A percentile compares a stretch with the other conserved stretches of the same genome.
phyloP scores from a whole-genome alignment of 92 coral and sea anemone genomes.

The Epizoanthus fatuus region DNA sequence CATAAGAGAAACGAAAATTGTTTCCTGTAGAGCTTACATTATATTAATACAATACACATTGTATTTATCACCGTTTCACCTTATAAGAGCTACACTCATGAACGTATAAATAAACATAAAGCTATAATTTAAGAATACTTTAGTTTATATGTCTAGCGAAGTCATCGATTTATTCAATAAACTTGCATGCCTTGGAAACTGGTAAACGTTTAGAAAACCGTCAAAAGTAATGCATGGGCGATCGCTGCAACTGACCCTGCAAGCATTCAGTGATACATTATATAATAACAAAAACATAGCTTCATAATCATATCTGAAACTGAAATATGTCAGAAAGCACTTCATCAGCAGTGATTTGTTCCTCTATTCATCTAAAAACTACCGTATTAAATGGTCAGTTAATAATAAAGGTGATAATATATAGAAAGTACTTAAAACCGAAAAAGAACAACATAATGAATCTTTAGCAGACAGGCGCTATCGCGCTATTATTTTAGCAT shows the following conservation, averaged over 20 bases:
- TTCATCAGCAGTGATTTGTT: no score
- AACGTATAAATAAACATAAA: slow-evolving; percentile 24
- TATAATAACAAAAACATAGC: no score
- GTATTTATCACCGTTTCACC: background rate
- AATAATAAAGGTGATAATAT: no score
- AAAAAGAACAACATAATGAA: no score
- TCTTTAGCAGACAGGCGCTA: background rate
- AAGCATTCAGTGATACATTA: no score
- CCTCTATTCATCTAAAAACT: no score
- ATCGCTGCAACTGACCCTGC: no score
- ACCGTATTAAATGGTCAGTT: no score
- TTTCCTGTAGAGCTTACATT: slow-evolving; percentile 18
- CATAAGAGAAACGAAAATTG: background rate
- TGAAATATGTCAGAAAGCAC: no score
- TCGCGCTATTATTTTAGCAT: background rate
- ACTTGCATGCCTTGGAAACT: background rate
- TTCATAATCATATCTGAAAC: no score
- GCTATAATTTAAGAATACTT: slow-evolving; percentile 5
- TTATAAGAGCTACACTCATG: background rate
- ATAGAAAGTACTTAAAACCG: background rate
- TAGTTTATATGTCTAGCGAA: background rate
- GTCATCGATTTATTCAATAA: background rate
- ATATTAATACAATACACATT: background rate
- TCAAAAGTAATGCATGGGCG: no score
- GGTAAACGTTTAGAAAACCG: background rate